Evolutionary conservation across 2,888 invertebrate genomes (phyloP).

Genomic region (Gastracanthus pulcherrimus): DNA sequence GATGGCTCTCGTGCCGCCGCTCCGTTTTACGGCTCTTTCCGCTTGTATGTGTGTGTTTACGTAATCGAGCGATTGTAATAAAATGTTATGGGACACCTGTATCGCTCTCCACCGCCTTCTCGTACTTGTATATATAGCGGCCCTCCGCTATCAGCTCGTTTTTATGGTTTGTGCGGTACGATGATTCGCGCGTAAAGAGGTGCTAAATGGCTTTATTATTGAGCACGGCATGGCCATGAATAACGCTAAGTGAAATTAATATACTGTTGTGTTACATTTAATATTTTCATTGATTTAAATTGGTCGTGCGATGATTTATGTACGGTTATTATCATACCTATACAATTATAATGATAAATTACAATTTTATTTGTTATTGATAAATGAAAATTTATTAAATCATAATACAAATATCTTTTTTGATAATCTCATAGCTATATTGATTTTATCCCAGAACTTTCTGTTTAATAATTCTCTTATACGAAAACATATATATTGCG

Average conservation of each 20-base stretch:
- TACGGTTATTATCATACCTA: too few relatives aligned
- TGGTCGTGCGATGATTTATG: not conserved
- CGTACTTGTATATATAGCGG: not conserved
- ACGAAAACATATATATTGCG: too few relatives aligned
- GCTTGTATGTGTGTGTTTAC: constrained; percentile 9
- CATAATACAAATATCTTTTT: too few relatives aligned
- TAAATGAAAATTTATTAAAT: too few relatives aligned
- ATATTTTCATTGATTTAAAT: not conserved
- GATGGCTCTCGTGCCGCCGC: not conserved
- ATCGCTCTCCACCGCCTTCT: constrained; percentile 7
- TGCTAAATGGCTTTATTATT: constrained; percentile 33
- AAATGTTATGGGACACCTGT: constrained; percentile 59
- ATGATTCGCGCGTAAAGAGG: constrained; percentile 5
- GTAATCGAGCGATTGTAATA: constrained; percentile 54
- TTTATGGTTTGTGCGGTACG: not conserved
- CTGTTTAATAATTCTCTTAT: too few relatives aligned
- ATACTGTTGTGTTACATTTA: not conserved
- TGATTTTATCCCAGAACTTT: too few relatives aligned
- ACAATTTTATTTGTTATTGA: too few relatives aligned
- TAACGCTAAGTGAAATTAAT: not conserved
- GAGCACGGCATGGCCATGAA: not conserved
- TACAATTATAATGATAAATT: too few relatives aligned
- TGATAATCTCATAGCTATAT: too few relatives aligned
- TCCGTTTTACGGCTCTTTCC: constrained; percentile 21
- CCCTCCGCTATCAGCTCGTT: not conserved